Conservation (phyloP, 2,888 invertebrate species). For the Rhyacophila evoluta region DNA sequence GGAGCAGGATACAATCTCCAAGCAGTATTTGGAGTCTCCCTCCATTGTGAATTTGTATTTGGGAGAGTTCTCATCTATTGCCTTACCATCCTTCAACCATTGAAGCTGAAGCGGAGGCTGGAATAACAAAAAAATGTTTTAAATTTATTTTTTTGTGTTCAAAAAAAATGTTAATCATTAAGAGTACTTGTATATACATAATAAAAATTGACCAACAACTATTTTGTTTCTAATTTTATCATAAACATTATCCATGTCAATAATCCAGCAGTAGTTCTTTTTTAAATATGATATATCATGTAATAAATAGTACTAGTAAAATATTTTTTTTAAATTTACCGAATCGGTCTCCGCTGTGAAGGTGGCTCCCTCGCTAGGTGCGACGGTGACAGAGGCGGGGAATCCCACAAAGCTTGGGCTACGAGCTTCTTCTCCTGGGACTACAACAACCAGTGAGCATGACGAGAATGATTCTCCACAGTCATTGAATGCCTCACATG, state of each 20-base stretch:
- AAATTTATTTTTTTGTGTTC: too few relatives aligned
- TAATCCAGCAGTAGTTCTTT: too few relatives aligned
- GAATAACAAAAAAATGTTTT: conserved; percentile 34
- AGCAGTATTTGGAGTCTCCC: conserved; percentile 81
- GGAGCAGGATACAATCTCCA: conserved; percentile 81
- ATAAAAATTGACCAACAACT: too few relatives aligned
- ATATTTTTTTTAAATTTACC: conserved; percentile 58
- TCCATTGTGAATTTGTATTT: conserved; percentile 87
- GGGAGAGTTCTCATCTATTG: conserved; percentile 81
- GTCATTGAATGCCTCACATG: conserved; percentile 96
- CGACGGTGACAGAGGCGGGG: conserved; percentile 88
- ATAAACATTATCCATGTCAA: too few relatives aligned
- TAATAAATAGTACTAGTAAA: too few relatives aligned
- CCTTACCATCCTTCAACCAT: conserved; percentile 95
- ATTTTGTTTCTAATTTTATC: too few relatives aligned
- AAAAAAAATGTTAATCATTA: too few relatives aligned
- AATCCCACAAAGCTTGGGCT: conserved; percentile 89
- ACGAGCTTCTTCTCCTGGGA: conserved; percentile 87
- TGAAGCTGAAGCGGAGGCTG: conserved; percentile 75
- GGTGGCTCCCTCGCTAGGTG: conserved; percentile 82
- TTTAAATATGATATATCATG: too few relatives aligned
- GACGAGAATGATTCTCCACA: conserved; percentile 94
- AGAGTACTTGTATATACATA: too few relatives aligned
- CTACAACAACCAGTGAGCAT: conserved; percentile 87
- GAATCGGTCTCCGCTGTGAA: conserved; percentile 86